Base-by-base conservation (phyloP, 2,888 invertebrate species). In the Macrosoma leucophasiata region DNA sequence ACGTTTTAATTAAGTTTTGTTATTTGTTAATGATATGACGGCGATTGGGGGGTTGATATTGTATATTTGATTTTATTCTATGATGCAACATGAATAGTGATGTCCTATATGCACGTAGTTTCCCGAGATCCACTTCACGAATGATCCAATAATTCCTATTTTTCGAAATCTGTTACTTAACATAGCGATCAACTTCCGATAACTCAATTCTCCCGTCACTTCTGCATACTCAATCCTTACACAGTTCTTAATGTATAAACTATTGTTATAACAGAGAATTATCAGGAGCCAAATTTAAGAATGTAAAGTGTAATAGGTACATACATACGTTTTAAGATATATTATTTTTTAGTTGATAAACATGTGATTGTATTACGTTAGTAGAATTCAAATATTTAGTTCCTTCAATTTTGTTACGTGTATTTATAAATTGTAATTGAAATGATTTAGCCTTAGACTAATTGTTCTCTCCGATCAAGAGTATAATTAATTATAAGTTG, bases 1-100 rank as follows among this genome's bases (percentile, higher is more conserved):
- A 68, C 54, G 69, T 70, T 74, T 77, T 78, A 74, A 78, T 78
- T 84, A 81, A 81, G 78, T 82, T 73, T 76, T 78, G 79, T 82
- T 82, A 76, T 77, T 81, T 82, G 78, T 81, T 81, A 77, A 64
- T 61, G 53, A 64, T 59, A 57, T 63, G 60, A 47, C 51, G 62
- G 53, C 59, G 62, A 65, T 61, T 61, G 61, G 55, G 54, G 50
- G 55, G 50, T 57, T 60, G 55, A 58, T 58, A 48, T 45, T 43
- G 46, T 49, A 45, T 50, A 52, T n/a, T n/a, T n/a, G n/a, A n/a
- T n/a, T n/a, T n/a, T n/a, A n/a, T n/a, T n/a, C n/a, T n/a, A n/a
- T n/a, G n/a, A n/a, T n/a, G n/a, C n/a, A n/a, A n/a, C n/a, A n/a
- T n/a, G n/a, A n/a, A n/a, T n/a, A n/a, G n/a, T n/a, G n/a, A n/a